phyloP scores from a whole-genome alignment of 2,888 invertebrate genomes.

The Cerastis leucographa region DNA sequence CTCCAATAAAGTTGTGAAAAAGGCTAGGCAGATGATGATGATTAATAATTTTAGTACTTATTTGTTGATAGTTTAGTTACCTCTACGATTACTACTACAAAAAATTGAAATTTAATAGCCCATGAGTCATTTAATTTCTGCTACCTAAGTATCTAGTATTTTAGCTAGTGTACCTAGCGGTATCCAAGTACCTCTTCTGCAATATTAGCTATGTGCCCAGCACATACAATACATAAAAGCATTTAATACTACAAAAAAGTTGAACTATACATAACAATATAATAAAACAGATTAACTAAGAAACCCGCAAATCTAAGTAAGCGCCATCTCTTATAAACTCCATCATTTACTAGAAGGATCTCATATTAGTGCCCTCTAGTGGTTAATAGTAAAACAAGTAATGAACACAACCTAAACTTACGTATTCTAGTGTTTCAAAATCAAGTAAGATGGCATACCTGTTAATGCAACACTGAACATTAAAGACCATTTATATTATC shows the following conservation, averaged over 20 bases:
- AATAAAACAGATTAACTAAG: neutral
- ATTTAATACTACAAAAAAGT: neutral
- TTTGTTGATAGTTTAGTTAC: neutral
- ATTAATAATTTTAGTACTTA: neutral
- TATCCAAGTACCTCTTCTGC: neutral
- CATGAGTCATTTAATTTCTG: neutral
- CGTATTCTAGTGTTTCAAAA: neutral
- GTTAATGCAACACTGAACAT: neutral
- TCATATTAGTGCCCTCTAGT: constrained; percentile 10
- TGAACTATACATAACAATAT: neutral
- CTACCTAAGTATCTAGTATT: neutral
- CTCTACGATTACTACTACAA: neutral
- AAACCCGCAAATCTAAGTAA: neutral
- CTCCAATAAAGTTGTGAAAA: too few species aligned
- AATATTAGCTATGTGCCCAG: neutral
- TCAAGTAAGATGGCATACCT: constrained; percentile 12
- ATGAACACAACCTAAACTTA: neutral
- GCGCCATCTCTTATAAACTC: constrained; percentile 26
- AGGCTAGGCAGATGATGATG: too few species aligned
- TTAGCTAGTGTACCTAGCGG: neutral
- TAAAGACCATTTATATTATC: neutral
- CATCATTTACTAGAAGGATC: neutral
- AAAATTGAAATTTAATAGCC: neutral
- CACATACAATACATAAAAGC: neutral
- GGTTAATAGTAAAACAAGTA: neutral